Evolutionary conservation across 2,888 invertebrate species (phyloP).

Genomic region (Coleophora deauratella): DNA sequence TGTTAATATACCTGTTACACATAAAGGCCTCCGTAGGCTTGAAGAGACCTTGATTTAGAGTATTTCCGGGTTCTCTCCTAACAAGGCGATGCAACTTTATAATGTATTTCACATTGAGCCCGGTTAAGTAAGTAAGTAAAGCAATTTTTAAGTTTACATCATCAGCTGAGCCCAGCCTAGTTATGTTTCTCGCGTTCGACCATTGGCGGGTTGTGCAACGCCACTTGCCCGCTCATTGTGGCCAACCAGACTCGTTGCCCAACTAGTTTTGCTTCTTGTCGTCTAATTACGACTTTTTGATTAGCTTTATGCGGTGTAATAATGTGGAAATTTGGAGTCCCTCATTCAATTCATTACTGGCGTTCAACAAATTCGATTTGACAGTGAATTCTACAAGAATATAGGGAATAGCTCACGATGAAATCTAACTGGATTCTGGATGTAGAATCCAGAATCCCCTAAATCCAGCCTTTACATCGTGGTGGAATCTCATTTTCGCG

Average conservation of each 20-base stretch:
- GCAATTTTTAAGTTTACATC: constrained; percentile 74
- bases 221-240: constrained; percentile 67
- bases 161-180: constrained; percentile 65
- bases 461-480: too few species aligned
- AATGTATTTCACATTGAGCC: constrained; percentile 63
- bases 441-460: too few species aligned
- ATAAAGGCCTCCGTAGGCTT: too few species aligned
- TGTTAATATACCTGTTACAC: too few species aligned
- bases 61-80: constrained; percentile 41
- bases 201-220: constrained; percentile 68
- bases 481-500: too few species aligned
- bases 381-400: too few species aligned
- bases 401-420: too few species aligned
- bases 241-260: constrained; percentile 57
- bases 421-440: too few species aligned
- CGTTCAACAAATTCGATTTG: constrained; percentile 11
- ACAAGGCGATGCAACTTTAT: constrained; percentile 48
- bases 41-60: too few species aligned
- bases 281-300: constrained; percentile 58
- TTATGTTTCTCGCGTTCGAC: constrained; percentile 72
- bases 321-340: constrained; percentile 28
- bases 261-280: constrained; percentile 65
- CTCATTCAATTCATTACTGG: too few species aligned
- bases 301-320: constrained; percentile 42
- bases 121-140: constrained; percentile 69